These are phyloP conservation scores for Ridgeia piscesae DNA, from an alignment of 1,140 invertebrate species.

Conservation along the genomic window DNA sequence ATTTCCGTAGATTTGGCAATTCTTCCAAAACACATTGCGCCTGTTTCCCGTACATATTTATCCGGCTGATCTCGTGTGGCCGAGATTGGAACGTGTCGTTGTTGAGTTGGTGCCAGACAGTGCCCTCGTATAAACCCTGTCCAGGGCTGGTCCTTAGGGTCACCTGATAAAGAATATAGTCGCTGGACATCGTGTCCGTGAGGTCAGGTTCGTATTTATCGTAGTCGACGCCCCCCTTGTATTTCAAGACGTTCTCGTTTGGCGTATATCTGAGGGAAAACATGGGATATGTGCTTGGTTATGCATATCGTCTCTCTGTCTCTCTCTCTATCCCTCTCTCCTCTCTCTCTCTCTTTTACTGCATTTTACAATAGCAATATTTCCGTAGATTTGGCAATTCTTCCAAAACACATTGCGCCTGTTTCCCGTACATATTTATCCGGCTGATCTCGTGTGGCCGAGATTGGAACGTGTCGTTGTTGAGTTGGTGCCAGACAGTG, in stretches of 20 bases:
- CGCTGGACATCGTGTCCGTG: slow-evolving; percentile 62
- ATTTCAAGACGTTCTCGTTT: slow-evolving; percentile 71
- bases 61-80: slow-evolving; percentile 78
- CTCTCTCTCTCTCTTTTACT: no score
- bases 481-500: slow-evolving; percentile 65
- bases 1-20: slow-evolving; percentile 43
- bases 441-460: slow-evolving; percentile 79
- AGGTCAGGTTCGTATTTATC: slow-evolving; percentile 82
- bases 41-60: slow-evolving; percentile 80
- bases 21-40: slow-evolving; percentile 71
- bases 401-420: slow-evolving; percentile 73
- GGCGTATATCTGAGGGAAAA: slow-evolving; percentile 62
- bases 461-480: slow-evolving; percentile 65
- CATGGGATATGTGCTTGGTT: not conserved
- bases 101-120: slow-evolving; percentile 65
- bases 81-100: slow-evolving; percentile 68
- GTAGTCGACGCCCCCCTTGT: slow-evolving; percentile 71
- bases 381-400: slow-evolving; percentile 41
- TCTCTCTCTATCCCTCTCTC: no score
- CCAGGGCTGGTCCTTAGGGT: slow-evolving; percentile 77
- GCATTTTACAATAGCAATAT: slow-evolving; percentile 44
- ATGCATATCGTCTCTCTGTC: no score
- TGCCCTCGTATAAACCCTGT: slow-evolving; percentile 72
- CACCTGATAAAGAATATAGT: slow-evolving; percentile 48
- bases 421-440: slow-evolving; percentile 80